Evolutionary conservation across 2,888 invertebrate genomes (phyloP), one percentile per base, ranked within the genome.

Genomic region (Artemia sinica): DNA sequence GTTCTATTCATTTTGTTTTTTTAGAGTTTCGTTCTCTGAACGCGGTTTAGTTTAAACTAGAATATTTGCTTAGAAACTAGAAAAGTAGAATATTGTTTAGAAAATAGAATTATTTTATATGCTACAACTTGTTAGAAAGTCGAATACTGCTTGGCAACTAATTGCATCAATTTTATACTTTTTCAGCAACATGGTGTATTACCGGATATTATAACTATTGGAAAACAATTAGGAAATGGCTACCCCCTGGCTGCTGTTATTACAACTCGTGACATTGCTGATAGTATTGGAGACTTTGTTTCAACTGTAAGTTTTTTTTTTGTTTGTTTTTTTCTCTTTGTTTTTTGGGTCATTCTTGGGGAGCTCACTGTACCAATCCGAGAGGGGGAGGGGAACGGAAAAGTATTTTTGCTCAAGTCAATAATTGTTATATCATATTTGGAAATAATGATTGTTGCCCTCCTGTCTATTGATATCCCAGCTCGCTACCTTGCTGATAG

Each of bases 161-260:
- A 41, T 41, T 68, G 49, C 63, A 74, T 73, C 13, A 71, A 50
- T 8, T 66, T 11, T 68, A 41, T 18, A 50, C 50, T 18, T 66
- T 66, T 67, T 2, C 76, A 82, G 74, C 73, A 75, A 11, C 81
- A 81, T 75, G 80, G 76, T 70, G 80, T 81, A 7, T 71, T 77
- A 49, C 83, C 83, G 12, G 83, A 83, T 75, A 82, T 83, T 67
- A 78, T 81, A 76, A 76, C 75, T 69, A 71, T 73, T 50, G 75
- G 76, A 48, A 74, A 75, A 69, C 68, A 67, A 41, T 76, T 77
- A 8, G 82, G 82, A 28, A 83, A 82, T 74, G 83, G 83, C 2
- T 82, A 81, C 75, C 83, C 83, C 8, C 75, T 84, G 75, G 82
- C 80, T 50, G 82, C 82, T n/a, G 81, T 83, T 11, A 79, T 83